Evolutionary conservation across 2,113 vertebrate species (phyloP).

Genomic region (Harpagus bidentatus): DNA sequence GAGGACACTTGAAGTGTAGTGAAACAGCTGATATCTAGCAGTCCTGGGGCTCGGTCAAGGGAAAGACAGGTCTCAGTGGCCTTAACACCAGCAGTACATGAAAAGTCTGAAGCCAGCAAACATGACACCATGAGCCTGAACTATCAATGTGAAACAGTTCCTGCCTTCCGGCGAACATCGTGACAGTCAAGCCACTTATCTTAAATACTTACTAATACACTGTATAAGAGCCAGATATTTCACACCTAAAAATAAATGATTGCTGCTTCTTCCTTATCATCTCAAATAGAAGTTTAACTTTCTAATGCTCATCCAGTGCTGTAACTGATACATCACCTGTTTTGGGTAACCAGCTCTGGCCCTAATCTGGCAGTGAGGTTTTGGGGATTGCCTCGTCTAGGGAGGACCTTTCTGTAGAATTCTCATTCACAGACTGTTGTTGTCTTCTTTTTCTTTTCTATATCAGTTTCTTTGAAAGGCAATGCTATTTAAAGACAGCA

Average conservation of each 20-base stretch:
- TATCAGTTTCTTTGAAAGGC: neutral
- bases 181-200: neutral
- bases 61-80: neutral
- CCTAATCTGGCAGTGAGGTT: fast-evolving
- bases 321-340: fast-evolving
- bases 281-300: neutral
- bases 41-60: neutral
- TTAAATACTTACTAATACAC: fast-evolving
- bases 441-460: neutral
- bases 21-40: neutral
- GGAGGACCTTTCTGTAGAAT: neutral
- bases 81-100: neutral
- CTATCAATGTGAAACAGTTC: neutral
- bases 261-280: neutral
- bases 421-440: neutral
- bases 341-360: fast-evolving
- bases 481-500: neutral
- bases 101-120: neutral
- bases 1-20: neutral
- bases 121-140: neutral
- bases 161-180: neutral
- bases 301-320: neutral
- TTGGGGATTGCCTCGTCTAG: neutral
- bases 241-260: neutral
- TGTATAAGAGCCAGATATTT: neutral